Percentiles rank a stretch among this genome's conserved stretches.
phyloP scores from a whole-genome alignment of 1,140 invertebrate species.

The Eumaeus atala region DNA sequence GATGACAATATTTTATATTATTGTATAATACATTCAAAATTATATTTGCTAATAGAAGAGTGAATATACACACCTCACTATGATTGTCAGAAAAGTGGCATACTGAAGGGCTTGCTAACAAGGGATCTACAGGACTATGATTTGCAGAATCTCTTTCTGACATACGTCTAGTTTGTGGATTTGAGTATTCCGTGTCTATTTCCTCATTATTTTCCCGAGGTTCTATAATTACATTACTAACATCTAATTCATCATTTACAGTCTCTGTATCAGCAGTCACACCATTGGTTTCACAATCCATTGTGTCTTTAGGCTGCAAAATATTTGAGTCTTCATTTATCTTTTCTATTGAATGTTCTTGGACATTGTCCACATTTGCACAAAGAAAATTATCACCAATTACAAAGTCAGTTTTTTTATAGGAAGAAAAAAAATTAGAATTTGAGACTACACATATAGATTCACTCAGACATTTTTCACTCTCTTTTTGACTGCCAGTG shows the following conservation, averaged over 20 bases:
- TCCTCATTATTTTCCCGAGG: conserved; percentile 46
- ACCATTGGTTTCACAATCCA: conserved; percentile 31
- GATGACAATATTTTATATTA: background rate
- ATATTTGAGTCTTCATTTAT: conserved; percentile 28
- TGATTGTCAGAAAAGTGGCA: conserved; percentile 80
- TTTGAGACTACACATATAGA: conserved; percentile 36
- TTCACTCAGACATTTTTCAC: conserved; percentile 25
- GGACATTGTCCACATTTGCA: conserved; percentile 22
- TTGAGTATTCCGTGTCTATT: conserved; percentile 54
- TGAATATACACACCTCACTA: conserved; percentile 75
- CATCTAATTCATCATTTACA: conserved; percentile 47
- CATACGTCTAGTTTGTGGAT: conserved; percentile 64
- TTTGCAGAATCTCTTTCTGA: conserved; percentile 80
- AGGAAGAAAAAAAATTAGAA: conserved; percentile 35
- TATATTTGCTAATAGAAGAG: background rate
- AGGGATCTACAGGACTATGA: conserved; percentile 79
- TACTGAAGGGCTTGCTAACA: conserved; percentile 77
- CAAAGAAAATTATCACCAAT: conserved; percentile 25
- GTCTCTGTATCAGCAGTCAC: conserved; percentile 30
- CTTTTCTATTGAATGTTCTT: conserved; percentile 28
- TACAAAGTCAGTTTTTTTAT: conserved; percentile 33
- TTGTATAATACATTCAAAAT: background rate
- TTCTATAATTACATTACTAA: conserved; percentile 49
- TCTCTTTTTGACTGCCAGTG: conserved; percentile 25
- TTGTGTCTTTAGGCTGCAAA: conserved; percentile 31